These are phyloP conservation scores for Cydia strobilella DNA, from an alignment of 1,140 invertebrate genomes.

Conservation along the genomic window DNA sequence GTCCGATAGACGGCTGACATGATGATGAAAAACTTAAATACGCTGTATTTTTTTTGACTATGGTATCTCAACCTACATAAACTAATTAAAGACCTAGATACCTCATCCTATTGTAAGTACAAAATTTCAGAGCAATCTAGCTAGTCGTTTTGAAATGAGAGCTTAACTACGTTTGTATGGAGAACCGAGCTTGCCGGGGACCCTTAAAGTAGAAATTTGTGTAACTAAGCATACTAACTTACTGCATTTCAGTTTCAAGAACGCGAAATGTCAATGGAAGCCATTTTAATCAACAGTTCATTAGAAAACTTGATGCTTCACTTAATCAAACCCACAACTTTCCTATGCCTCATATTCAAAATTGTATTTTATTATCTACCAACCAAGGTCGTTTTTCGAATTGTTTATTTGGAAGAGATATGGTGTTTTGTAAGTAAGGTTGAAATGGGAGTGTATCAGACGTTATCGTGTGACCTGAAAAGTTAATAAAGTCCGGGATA, in stretches of 20 bases:
- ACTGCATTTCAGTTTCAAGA: neutral
- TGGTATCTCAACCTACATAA: too few species aligned
- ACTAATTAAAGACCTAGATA: too few species aligned
- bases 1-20: too few species aligned
- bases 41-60: too few species aligned
- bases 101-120: too few species aligned
- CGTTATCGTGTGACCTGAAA: constrained; percentile 3
- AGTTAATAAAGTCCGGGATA: neutral
- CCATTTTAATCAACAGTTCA: constrained; percentile 5
- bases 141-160: too few species aligned
- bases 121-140: too few species aligned
- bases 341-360: neutral
- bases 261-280: neutral
- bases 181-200: too few species aligned
- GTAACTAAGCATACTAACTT: neutral
- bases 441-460: neutral
- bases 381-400: neutral
- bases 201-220: neutral
- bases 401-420: neutral
- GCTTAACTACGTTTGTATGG: too few species aligned
- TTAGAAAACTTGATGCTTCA: neutral
- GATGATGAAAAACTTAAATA: too few species aligned
- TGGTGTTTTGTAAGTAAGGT: neutral
- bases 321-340: neutral
- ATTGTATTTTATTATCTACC: neutral